A percentile compares a stretch with the other conserved stretches of the same genome.
phyloP scores from a whole-genome alignment of 2,113 vertebrate species.

The Conger conger region DNA sequence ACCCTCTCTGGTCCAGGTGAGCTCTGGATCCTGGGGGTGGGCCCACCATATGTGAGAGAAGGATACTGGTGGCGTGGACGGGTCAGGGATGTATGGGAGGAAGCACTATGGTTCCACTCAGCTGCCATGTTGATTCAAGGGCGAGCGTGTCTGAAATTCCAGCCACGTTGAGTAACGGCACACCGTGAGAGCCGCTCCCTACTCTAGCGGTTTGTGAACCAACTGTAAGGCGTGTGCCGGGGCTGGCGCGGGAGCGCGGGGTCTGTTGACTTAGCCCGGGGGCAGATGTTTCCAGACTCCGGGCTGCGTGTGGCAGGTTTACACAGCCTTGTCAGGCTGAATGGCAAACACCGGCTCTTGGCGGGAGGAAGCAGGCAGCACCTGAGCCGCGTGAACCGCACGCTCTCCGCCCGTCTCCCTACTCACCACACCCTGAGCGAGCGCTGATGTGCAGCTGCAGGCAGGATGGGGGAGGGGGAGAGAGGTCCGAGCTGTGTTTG shows the following conservation, averaged over 20 bases:
- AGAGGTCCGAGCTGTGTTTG: not conserved
- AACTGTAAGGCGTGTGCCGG: slow-evolving; percentile 31
- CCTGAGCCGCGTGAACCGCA: not conserved
- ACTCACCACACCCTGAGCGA: not conserved
- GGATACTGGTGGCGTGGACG: not conserved
- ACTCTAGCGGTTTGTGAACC: slow-evolving; percentile 45
- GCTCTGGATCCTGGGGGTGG: not conserved
- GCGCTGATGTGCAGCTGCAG: not conserved
- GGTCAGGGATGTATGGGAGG: not conserved
- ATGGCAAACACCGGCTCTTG: slow-evolving; percentile 30
- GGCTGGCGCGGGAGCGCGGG: slow-evolving; percentile 36
- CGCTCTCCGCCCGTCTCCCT: not conserved
- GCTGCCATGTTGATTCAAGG: slow-evolving; percentile 13
- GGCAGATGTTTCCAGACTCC: slow-evolving; percentile 56
- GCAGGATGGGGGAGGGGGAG: not conserved
- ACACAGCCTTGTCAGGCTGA: slow-evolving; percentile 59
- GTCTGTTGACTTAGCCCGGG: slow-evolving; percentile 54
- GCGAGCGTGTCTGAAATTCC: slow-evolving; percentile 31
- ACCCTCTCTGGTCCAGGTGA: not conserved
- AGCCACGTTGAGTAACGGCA: slow-evolving; percentile 35
- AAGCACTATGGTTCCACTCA: not conserved
- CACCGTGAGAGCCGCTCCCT: slow-evolving; percentile 42
- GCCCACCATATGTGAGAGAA: not conserved
- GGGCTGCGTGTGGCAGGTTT: slow-evolving; percentile 52
- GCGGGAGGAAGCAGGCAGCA: not conserved